phyloP scores from a whole-genome alignment of 2,113 vertebrate species.

The Shinisaurus crocodilurus region DNA sequence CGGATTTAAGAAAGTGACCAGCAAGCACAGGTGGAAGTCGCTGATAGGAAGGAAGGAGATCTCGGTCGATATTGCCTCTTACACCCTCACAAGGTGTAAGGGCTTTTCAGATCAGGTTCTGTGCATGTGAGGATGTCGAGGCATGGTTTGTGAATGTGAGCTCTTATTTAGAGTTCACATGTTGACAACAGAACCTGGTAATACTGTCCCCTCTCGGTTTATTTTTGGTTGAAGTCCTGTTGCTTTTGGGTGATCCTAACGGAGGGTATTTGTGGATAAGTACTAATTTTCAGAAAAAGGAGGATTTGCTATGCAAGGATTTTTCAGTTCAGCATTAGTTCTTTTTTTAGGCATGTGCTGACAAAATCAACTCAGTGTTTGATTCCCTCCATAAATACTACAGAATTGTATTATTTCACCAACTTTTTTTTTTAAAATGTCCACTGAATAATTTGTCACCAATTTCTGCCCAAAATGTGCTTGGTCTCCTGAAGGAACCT shows the following conservation, averaged over 20 bases:
- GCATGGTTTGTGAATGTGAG: background rate
- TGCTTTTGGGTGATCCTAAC: slow-evolving; percentile 17
- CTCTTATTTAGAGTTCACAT: slow-evolving; percentile 29
- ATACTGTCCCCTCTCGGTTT: background rate
- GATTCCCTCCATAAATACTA: slow-evolving; percentile 2
- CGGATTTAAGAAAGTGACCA: rapidly evolving
- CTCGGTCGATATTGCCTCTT: background rate
- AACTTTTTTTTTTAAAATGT: slow-evolving; percentile 30
- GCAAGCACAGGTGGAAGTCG: background rate
- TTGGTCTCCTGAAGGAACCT: background rate
- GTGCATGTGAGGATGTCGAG: background rate
- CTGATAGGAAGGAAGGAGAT: background rate
- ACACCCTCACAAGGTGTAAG: background rate
- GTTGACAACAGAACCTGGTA: background rate
- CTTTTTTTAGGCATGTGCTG: slow-evolving; percentile 27
- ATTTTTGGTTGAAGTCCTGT: slow-evolving; percentile 43
- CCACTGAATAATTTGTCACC: slow-evolving; percentile 42
- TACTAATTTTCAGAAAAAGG: slow-evolving; percentile 9
- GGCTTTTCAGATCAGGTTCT: background rate
- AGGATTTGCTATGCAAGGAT: slow-evolving; percentile 41
- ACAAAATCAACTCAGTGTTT: slow-evolving; percentile 47
- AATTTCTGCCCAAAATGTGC: slow-evolving; percentile 40
- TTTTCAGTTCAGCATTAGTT: slow-evolving; percentile 45
- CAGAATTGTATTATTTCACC: slow-evolving; percentile 25
- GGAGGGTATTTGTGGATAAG: background rate